These are phyloP conservation scores for Pagrus major DNA, from an alignment of 2,113 vertebrate genomes.

Conservation along the genomic window DNA sequence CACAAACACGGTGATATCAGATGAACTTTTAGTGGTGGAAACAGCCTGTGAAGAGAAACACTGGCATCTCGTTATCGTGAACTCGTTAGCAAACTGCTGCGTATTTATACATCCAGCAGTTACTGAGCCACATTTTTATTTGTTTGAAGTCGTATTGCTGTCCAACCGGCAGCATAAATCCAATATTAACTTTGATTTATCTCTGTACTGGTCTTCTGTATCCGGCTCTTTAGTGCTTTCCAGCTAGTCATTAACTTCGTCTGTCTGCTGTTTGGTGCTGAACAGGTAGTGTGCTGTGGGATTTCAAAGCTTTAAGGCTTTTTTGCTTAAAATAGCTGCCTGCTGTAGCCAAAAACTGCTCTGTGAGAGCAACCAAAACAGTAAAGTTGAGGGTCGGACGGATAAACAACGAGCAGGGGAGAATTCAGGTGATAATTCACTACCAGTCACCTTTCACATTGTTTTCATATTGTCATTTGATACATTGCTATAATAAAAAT, in stretches of 20 bases:
- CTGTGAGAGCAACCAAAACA: not conserved
- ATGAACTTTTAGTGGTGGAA: no score
- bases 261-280: not conserved
- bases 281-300: not conserved
- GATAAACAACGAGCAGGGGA: no score
- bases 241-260: not conserved
- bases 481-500: no score
- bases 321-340: not conserved
- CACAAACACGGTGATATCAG: no score
- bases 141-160: not conserved
- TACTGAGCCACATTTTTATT: not conserved
- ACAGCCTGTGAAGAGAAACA: not conserved
- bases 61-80: not conserved
- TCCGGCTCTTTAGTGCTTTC: not conserved
- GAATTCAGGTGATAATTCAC: not conserved
- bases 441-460: not conserved
- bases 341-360: not conserved
- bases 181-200: not conserved
- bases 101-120: not conserved
- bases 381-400: not conserved
- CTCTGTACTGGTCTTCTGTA: not conserved
- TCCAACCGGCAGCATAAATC: not conserved
- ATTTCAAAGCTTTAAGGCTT: not conserved
- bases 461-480: not conserved
- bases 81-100: not conserved